Evolutionary conservation across 2,113 vertebrate genomes (phyloP), one percentile per base, ranked within the genome.

Genomic region (Glareola pratincola): DNA sequence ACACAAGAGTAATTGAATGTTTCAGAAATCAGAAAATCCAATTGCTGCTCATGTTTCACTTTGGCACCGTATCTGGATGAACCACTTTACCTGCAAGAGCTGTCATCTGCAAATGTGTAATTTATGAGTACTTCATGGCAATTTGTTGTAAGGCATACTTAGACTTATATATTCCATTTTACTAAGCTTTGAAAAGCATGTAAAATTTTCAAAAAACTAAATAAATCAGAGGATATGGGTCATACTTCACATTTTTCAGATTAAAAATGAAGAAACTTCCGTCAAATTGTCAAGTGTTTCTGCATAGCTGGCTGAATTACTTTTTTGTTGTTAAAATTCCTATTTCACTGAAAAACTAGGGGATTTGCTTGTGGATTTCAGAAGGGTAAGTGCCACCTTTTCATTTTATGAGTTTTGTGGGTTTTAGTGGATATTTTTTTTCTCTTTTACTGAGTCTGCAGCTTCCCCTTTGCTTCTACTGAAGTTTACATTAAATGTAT

Each of bases 21-120:
- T 71, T 90, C 68, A 89, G 45, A 91, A 91, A 88, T 63, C 62
- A 94, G 79, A 80, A 92, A 95, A 90, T 71, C 36, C 54, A 59
- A 12, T 37, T 86, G 79, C 76, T 77, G 79, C 47, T 91, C 87
- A 80, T 30, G 5, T 91, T 76, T 89, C 37, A 27, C 50, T 83
- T 56, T 41, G 91, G 75, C 72, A 80, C 59, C 50, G 32, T 59
- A 57, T 57, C 54, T 67, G 50, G 88, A 92, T 54, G 59, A 96
- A 53, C 43, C 53, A 73, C 63, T 83, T 79, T 60, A 94, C 63
- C 72, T 88, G 82, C 50, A 88, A 57, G 63, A 94, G 64, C 50
- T 60, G 59, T 74, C 50, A 62, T 26, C 83, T 74, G 72, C 51
- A 81, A 76, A 84, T 32, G 51, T 17, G 22, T 73, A 83, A 90